Conservation (phyloP, 2,113 vertebrate species). For the Solenodon paradoxus region DNA sequence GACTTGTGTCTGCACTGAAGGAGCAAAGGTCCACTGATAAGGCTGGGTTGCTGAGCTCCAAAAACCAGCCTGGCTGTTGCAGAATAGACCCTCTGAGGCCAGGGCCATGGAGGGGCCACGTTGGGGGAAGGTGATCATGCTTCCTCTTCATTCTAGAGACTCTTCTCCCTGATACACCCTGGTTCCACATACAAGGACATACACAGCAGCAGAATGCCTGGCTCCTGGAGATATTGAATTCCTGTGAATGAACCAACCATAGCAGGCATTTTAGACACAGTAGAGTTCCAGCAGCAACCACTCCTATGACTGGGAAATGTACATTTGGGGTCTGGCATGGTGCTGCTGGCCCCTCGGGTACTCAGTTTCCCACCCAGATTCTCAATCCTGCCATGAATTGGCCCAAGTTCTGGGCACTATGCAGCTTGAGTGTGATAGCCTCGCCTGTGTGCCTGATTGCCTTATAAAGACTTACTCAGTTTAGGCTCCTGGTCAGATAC, state of each 20-base stretch:
- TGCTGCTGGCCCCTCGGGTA: neutral
- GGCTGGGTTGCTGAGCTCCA: neutral
- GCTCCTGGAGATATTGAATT: too few species aligned
- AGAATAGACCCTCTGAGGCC: neutral
- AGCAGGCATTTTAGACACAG: too few species aligned
- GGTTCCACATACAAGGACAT: neutral
- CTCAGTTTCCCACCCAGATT: neutral
- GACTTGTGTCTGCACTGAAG: neutral
- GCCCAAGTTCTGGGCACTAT: neutral
- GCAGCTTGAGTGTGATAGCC: neutral
- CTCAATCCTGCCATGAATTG: neutral
- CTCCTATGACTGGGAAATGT: neutral
- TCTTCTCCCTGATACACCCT: neutral
- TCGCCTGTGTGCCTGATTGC: neutral
- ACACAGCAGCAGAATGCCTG: neutral
- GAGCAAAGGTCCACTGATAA: neutral
- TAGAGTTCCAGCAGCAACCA: neutral
- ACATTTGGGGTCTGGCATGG: neutral
- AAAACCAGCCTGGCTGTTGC: neutral
- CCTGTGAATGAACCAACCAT: too few species aligned
- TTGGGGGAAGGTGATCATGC: neutral
- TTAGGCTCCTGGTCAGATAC: neutral
- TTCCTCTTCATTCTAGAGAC: neutral
- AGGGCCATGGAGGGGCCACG: neutral
- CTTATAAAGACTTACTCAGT: constrained; percentile 34